Percentiles rank a stretch among this genome's conserved stretches.
phyloP scores from a whole-genome alignment of 2,797 vertebrate genomes.

The Champsocephalus gunnari region DNA sequence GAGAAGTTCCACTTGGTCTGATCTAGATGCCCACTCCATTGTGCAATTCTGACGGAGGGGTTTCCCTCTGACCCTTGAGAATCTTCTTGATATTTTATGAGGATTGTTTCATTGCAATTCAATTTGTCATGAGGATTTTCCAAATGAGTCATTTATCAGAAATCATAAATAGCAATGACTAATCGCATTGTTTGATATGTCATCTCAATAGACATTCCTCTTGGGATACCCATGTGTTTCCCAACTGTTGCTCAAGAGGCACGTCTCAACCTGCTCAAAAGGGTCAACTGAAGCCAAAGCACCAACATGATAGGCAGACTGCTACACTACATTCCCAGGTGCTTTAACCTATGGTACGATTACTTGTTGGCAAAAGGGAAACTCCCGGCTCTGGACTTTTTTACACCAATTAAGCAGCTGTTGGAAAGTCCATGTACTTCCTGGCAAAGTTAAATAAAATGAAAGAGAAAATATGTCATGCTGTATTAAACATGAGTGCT shows the following conservation, averaged over 20 bases:
- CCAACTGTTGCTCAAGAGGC: neutral
- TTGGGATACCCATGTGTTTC: neutral
- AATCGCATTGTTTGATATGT: neutral
- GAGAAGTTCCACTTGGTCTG: conserved; percentile 27
- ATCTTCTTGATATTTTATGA: rapidly evolving
- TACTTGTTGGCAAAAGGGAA: conserved; percentile 9
- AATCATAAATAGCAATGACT: neutral
- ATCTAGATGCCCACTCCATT: conserved; percentile 42
- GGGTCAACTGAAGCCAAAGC: no score
- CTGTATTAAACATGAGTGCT: neutral
- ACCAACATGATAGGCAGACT: no score
- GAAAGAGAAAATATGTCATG: neutral
- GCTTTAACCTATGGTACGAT: neutral
- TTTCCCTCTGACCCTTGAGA: conserved; percentile 37
- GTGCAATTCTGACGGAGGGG: neutral
- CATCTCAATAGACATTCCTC: rapidly evolving
- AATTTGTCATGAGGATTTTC: neutral
- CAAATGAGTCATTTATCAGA: neutral
- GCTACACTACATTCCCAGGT: no score
- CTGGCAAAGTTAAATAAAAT: conserved; percentile 14
- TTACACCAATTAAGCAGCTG: conserved; percentile 1
- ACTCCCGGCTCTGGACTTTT: conserved; percentile 51
- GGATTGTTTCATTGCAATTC: rapidly evolving
- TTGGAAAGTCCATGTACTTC: conserved; percentile 57
- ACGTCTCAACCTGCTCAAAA: conserved; percentile 9